Evolutionary conservation across 2,113 vertebrate genomes (phyloP).

Genomic region (Nesoenas mayeri): DNA sequence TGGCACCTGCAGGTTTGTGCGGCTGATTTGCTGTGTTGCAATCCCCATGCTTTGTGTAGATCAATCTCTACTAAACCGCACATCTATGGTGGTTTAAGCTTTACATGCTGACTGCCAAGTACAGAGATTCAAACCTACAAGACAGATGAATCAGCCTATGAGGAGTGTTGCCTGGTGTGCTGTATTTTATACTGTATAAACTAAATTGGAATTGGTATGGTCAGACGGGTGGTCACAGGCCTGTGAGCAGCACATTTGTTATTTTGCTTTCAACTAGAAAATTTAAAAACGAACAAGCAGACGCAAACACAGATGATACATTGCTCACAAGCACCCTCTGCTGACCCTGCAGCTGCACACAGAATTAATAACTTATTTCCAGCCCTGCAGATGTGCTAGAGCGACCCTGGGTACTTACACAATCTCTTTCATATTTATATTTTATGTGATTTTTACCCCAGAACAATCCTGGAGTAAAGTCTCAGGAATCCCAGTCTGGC

Average conservation of each 20-base stretch:
- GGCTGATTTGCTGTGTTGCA: not conserved
- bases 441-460: not conserved
- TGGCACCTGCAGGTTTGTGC: not conserved
- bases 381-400: not conserved
- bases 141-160: not conserved
- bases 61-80: not conserved
- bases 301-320: fast-evolving
- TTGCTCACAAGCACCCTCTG: slow-evolving; percentile 59
- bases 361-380: not conserved
- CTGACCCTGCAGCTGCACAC: not conserved
- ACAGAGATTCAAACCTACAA: not conserved
- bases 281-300: not conserved
- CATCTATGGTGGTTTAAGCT: fast-evolving
- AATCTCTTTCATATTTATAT: not conserved
- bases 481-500: not conserved
- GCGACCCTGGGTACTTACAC: not conserved
- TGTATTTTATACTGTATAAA: not conserved
- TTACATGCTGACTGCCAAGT: not conserved
- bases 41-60: not conserved
- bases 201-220: not conserved
- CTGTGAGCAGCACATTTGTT: not conserved
- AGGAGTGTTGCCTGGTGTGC: not conserved
- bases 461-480: not conserved
- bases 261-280: not conserved
- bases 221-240: not conserved